Evolutionary conservation across 2,888 invertebrate genomes (phyloP).

Genomic region (Nomada ruficornis): DNA sequence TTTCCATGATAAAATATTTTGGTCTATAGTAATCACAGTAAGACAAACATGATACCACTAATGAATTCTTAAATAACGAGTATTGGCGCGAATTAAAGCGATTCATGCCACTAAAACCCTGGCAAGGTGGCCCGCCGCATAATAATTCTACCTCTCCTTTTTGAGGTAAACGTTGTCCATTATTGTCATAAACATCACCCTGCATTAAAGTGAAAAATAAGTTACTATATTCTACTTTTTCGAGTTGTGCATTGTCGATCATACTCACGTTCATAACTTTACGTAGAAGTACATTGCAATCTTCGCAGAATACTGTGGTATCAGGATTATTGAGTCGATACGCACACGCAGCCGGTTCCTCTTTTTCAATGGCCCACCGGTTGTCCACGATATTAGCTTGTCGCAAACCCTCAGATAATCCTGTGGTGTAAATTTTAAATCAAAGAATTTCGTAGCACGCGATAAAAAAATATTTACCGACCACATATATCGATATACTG

Average conservation of each 20-base stretch:
- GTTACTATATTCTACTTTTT: neutral
- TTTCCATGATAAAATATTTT: conserved; percentile 92
- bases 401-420: conserved; percentile 90
- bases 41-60: conserved; percentile 92
- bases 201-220: conserved; percentile 62
- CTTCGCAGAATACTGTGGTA: conserved; percentile 91
- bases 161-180: conserved; percentile 87
- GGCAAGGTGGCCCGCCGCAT: conserved; percentile 95
- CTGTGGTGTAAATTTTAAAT: conserved; percentile 73
- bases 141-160: conserved; percentile 93
- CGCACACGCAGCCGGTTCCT: conserved; percentile 91
- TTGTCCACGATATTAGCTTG: conserved; percentile 89
- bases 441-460: neutral
- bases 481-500: conserved; percentile 48
- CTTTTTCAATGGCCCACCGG: conserved; percentile 93
- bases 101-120: conserved; percentile 96
- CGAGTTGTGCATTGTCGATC: neutral
- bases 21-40: conserved; percentile 95
- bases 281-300: conserved; percentile 90
- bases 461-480: neutral
- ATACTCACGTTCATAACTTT: conserved; percentile 87
- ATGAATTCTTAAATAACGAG: conserved; percentile 93
- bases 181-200: conserved; percentile 85
- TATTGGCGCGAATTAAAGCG: conserved; percentile 93
- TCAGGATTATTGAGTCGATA: conserved; percentile 91